Evolutionary conservation across 2,888 invertebrate genomes (phyloP), one percentile per base, ranked within the genome.

Genomic region (Artemia sinica): DNA sequence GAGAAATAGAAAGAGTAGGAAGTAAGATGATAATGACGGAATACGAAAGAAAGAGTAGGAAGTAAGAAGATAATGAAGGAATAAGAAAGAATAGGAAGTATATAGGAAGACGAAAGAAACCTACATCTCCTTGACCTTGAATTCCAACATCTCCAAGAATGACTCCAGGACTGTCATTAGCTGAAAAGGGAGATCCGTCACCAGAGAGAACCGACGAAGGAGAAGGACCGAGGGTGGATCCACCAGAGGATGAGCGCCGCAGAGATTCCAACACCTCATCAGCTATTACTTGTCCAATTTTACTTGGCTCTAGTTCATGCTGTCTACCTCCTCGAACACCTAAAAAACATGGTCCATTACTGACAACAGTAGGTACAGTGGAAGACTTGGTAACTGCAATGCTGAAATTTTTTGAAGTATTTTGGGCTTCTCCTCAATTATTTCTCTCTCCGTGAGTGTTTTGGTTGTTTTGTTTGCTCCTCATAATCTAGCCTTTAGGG

Each of bases 221-320:
- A n/a, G 70, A 70, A 6, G 51, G 70, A 12, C 41, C 68, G 8
- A 68, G 65, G 12, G 70, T 66, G 9, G 72, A 70, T 10, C 71
- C 66, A 68, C 72, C 79, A 12, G 70, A 70, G 9, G 68, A 12
- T 10, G 70, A 51, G 66, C 65, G 68, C 48, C 81, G 79, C 74
- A 84, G 83, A 66, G 78, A 78, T 74, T 85, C 84, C 73, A 87
- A 71, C 67, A 85, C 87, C 77, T 88, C 87, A 73, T 89, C 88
- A 0, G 88, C 90, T 74, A 91, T 89, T 77, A 88, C 86, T 69
- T 86, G 82, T 10, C 91, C 90, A 72, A 91, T 89, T 80, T 89
- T 88, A 76, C 88, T 88, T 65, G 88, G 88, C 78, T 89, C 89
- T 69, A 89, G 83, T 74, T 87, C 86, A 18, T 58, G 18, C 58